A percentile compares a stretch with the other conserved stretches of the same genome.
Conservation (phyloP, 1,140 invertebrate species). For the Cydia fagiglandana region DNA sequence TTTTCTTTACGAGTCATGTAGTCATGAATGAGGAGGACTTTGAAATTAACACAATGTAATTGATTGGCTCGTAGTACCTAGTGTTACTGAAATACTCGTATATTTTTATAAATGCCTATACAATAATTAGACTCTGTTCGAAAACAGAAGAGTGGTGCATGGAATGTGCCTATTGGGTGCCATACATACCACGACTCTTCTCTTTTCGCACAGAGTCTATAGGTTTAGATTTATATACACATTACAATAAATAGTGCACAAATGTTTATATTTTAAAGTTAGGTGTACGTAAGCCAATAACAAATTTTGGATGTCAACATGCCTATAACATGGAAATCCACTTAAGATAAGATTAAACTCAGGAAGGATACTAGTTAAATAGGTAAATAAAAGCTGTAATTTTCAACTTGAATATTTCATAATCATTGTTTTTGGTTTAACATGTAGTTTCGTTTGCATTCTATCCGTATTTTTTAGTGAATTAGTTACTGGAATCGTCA, state of each 20-base stretch:
- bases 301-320: neutral
- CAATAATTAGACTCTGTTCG: neutral
- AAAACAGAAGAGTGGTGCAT: too few relatives aligned
- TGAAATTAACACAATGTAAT: neutral
- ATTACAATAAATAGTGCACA: neutral
- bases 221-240: too few relatives aligned
- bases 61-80: neutral
- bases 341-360: too few relatives aligned
- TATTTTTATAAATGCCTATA: neutral
- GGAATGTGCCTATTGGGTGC: too few relatives aligned
- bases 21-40: too few relatives aligned
- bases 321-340: neutral
- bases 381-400: neutral
- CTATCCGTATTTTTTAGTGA: neutral
- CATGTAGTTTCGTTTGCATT: neutral
- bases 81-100: neutral
- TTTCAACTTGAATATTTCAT: neutral
- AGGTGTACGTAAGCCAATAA: neutral
- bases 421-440: neutral
- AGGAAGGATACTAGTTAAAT: neutral
- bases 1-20: neutral
- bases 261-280: constrained; percentile 25
- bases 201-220: too few relatives aligned
- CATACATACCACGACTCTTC: too few relatives aligned
- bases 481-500: neutral